Percentiles rank a stretch among this genome's conserved stretches.
Conservation (phyloP, 2,888 invertebrate genomes). For the Drosophila limbata region DNA sequence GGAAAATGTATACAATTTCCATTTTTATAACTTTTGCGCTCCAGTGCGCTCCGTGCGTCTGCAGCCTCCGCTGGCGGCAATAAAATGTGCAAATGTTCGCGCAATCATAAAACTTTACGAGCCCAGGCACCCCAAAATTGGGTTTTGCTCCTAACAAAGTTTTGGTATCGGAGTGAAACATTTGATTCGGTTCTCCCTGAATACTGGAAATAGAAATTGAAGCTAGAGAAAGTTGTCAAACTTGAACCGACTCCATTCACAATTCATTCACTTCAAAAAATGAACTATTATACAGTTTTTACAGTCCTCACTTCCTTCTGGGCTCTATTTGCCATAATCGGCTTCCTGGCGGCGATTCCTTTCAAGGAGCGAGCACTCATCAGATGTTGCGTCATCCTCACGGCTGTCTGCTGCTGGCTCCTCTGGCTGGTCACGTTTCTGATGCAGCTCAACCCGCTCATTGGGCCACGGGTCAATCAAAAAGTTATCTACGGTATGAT, state of each 20-base stretch:
- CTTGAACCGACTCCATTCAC: not conserved
- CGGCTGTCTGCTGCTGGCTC: constrained; percentile 70
- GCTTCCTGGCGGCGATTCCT: constrained; percentile 34
- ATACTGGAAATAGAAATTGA: not conserved
- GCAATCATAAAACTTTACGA: constrained; percentile 75
- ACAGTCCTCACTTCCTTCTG: constrained; percentile 44
- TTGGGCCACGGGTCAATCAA: constrained; percentile 52
- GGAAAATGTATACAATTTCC: constrained; percentile 79
- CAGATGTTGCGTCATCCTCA: constrained; percentile 53
- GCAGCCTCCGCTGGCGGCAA: constrained; percentile 58
- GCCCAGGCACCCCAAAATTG: constrained; percentile 55
- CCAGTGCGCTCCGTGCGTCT: constrained; percentile 59
- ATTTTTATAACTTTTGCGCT: constrained; percentile 73
- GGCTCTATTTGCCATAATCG: constrained; percentile 34
- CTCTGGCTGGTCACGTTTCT: constrained; percentile 63
- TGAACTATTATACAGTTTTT: constrained; percentile 38
- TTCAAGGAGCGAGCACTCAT: constrained; percentile 47
- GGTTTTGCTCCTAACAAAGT: constrained; percentile 48
- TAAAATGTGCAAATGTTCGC: constrained; percentile 71
- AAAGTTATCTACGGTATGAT: constrained; percentile 47
- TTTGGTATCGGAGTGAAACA: constrained; percentile 20
- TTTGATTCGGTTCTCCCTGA: constrained; percentile 10
- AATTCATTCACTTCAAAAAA: constrained; percentile 22
- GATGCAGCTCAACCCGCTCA: constrained; percentile 69
- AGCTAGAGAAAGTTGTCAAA: constrained; percentile 60